These are phyloP conservation scores for Phenganax stokvisi DNA, from an alignment of 92 coral and sea anemone genomes.

Conservation along the genomic window DNA sequence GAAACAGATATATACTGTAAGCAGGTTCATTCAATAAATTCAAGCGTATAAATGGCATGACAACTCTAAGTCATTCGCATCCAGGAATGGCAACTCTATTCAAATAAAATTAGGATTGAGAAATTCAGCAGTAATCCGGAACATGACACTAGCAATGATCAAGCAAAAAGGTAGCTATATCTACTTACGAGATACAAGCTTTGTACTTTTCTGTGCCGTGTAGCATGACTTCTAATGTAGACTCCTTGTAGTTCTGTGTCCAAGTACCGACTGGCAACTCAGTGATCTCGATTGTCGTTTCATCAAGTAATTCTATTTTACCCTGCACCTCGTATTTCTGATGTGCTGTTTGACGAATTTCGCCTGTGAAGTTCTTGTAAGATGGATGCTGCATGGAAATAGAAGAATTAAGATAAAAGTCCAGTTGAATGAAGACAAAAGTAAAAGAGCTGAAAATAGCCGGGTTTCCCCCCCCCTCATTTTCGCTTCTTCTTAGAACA, in stretches of 20 bases:
- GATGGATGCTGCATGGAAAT: constrained; percentile 57
- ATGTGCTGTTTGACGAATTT: constrained; percentile 54
- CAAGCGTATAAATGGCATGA: no score
- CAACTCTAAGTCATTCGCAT: no score
- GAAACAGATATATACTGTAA: no score
- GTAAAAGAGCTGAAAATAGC: not conserved
- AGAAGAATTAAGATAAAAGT: not conserved
- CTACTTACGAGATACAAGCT: constrained; percentile 71
- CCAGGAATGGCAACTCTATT: no score
- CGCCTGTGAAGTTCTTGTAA: constrained; percentile 83
- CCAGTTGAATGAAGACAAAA: not conserved
- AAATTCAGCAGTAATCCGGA: no score
- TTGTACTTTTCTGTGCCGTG: constrained; percentile 89
- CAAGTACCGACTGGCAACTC: constrained; percentile 81
- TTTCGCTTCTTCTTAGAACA: no score
- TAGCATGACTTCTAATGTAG: constrained; percentile 85
- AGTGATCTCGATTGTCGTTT: constrained; percentile 67
- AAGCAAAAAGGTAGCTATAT: not conserved
- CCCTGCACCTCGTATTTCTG: constrained; percentile 63
- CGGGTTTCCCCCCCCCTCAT: no score
- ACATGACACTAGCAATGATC: not conserved
- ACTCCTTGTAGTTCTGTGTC: constrained; percentile 92
- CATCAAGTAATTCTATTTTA: constrained; percentile 63
- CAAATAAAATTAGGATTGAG: no score
- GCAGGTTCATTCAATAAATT: no score